Percentiles rank a stretch among this genome's conserved stretches.
Evolutionary conservation across 2,113 vertebrate species (phyloP).

Genomic region (Sus scrofa): DNA sequence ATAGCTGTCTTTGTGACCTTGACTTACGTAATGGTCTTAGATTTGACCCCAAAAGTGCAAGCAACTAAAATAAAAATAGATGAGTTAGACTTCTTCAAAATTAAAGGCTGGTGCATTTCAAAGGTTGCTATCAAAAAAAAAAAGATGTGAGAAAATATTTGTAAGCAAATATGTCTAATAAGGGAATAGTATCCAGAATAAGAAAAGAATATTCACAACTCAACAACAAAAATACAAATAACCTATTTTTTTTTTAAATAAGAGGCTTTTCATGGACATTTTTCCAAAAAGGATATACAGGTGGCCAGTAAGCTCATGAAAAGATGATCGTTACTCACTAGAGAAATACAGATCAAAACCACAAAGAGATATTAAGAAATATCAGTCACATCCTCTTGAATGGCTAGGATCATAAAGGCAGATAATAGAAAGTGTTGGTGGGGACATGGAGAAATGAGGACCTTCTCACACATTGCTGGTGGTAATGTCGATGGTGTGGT

Average conservation of each 20-base stretch:
- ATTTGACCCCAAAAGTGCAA: neutral
- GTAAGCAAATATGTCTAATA: neutral
- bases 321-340: neutral
- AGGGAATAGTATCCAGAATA: neutral
- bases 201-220: neutral
- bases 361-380: neutral
- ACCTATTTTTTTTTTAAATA: neutral
- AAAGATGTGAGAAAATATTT: conserved; percentile 25
- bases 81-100: neutral
- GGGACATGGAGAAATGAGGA: neutral
- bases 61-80: neutral
- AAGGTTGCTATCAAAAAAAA: neutral
- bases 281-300: neutral
- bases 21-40: neutral
- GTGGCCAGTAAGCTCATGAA: neutral
- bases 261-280: neutral
- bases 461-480: neutral
- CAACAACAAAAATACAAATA: neutral
- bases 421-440: neutral
- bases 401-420: neutral
- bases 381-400: neutral
- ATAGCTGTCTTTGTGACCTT: neutral
- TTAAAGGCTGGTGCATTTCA: neutral
- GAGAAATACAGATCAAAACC: neutral
- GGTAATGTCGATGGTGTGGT: neutral